Evolutionary conservation across 2,797 vertebrate species (phyloP).

Genomic region (Cygnus olor): DNA sequence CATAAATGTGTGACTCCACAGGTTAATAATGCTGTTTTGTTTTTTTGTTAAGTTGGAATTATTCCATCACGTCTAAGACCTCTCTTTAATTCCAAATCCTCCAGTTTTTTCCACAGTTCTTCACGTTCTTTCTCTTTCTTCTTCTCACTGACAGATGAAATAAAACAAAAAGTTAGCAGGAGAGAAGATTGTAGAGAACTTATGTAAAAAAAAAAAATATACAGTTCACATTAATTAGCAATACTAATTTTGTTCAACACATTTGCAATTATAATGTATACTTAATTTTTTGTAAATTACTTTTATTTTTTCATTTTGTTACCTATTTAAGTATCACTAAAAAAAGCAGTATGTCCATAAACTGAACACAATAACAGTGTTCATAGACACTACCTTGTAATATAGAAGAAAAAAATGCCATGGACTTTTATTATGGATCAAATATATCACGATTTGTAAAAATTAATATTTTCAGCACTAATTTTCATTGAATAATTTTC

Average conservation of each 20-base stretch:
- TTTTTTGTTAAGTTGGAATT: constrained; percentile 95
- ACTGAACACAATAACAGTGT: background rate
- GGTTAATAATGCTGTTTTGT: constrained; percentile 83
- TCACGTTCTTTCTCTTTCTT: constrained; percentile 99
- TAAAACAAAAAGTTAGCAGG: constrained; percentile 55
- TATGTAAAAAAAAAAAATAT: background rate
- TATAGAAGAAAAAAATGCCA: background rate
- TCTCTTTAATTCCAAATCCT: constrained; percentile 98
- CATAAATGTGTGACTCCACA: constrained; percentile 86
- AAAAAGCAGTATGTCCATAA: background rate
- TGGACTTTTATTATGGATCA: background rate
- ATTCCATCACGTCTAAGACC: constrained; percentile 96
- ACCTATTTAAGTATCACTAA: background rate
- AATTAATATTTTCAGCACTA: background rate
- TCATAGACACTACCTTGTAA: background rate
- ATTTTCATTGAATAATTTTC: background rate
- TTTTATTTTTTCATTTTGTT: background rate
- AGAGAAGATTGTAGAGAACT: background rate
- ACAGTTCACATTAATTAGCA: background rate
- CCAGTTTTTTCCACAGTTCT: constrained; percentile 99
- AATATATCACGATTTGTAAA: background rate
- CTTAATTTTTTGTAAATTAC: background rate
- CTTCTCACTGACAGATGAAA: constrained; percentile 89
- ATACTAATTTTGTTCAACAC: background rate
- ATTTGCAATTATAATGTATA: background rate